These are phyloP conservation scores for Sycophila sp. DNA, from an alignment of 1,140 invertebrate genomes.

Conservation along the genomic window DNA sequence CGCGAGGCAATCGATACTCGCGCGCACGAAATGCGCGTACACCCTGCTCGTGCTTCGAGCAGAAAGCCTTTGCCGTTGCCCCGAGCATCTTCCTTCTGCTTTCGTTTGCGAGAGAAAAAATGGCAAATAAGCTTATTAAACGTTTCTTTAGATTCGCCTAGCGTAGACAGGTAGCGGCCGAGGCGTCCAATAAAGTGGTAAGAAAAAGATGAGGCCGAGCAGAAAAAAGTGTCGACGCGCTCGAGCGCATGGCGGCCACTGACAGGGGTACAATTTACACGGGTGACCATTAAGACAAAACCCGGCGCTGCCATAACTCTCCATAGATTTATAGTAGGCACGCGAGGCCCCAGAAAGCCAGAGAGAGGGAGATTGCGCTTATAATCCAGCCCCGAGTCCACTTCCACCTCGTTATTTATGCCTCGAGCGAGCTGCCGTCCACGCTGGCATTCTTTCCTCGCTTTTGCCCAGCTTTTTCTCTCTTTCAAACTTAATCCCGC, in stretches of 20 bases:
- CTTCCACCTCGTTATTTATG: constrained; percentile 35
- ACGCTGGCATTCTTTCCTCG: too few relatives aligned
- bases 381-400: constrained; percentile 45
- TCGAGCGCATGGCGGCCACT: constrained; percentile 28
- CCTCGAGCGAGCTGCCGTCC: neutral
- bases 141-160: too few relatives aligned
- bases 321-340: constrained; percentile 61
- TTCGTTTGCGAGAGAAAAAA: too few relatives aligned
- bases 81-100: too few relatives aligned
- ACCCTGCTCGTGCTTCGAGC: neutral
- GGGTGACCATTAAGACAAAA: constrained; percentile 64
- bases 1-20: too few relatives aligned
- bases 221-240: constrained; percentile 12
- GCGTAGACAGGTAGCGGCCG: too few relatives aligned
- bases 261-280: constrained; percentile 54
- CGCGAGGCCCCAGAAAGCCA: constrained; percentile 39
- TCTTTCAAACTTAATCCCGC: too few relatives aligned
- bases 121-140: too few relatives aligned
- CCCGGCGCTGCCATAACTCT: constrained; percentile 58
- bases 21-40: neutral
- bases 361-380: constrained; percentile 42
- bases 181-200: too few relatives aligned
- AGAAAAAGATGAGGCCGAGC: neutral
- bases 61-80: neutral
- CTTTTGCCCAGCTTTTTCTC: neutral